Percentiles rank a stretch among this genome's conserved stretches.
These are phyloP conservation scores for Spilarctia lutea DNA, from an alignment of 2,888 invertebrate species.

Conservation along the genomic window DNA sequence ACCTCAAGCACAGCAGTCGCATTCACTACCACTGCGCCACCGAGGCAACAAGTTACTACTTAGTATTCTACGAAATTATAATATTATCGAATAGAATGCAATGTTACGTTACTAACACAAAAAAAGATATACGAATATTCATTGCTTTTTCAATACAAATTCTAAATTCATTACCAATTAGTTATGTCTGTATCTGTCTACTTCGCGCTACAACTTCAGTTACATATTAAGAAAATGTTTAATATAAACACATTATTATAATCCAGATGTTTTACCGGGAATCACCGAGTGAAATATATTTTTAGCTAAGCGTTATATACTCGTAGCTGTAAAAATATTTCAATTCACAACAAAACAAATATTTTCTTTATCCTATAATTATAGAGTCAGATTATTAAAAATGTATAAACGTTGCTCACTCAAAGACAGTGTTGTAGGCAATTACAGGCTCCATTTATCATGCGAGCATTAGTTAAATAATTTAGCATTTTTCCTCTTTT, in stretches of 20 bases:
- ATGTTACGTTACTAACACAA: too few species aligned
- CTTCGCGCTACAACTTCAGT: not conserved
- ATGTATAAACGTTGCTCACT: slow-evolving; percentile 29
- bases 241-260: not conserved
- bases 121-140: too few species aligned
- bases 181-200: not conserved
- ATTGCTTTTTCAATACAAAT: not conserved
- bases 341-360: not conserved
- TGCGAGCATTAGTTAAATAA: slow-evolving; percentile 41
- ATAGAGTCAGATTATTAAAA: not conserved
- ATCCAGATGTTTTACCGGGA: not conserved
- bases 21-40: too few species aligned
- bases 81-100: too few species aligned
- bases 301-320: not conserved
- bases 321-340: not conserved
- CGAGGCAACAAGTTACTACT: too few species aligned
- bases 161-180: not conserved
- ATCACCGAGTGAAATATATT: not conserved
- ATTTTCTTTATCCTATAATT: not conserved
- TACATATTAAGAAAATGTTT: not conserved
- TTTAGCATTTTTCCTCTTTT: slow-evolving; percentile 25
- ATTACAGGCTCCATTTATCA: slow-evolving; percentile 46
- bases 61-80: too few species aligned
- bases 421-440: slow-evolving; percentile 32
- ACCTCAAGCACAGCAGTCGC: too few species aligned